phyloP scores from a whole-genome alignment of 2,888 invertebrate species.

The Tortrix viridana region DNA sequence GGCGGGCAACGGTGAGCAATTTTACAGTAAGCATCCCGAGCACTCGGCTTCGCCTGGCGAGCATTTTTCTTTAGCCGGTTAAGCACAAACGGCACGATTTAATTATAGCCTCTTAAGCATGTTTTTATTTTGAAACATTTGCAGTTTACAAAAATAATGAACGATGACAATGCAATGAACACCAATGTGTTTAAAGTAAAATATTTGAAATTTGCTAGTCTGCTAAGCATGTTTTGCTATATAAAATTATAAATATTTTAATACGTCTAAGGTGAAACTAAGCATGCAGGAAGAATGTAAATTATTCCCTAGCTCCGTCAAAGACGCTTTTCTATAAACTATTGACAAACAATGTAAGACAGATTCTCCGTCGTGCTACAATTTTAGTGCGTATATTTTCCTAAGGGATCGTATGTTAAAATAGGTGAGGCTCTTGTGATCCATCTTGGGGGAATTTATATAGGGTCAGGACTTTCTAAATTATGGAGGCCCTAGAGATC shows the following conservation, averaged over 20 bases:
- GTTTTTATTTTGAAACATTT: no score
- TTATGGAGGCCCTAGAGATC: slow-evolving; percentile 15
- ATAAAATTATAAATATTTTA: no score
- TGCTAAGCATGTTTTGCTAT: no score
- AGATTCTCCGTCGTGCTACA: not conserved
- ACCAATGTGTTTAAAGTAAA: no score
- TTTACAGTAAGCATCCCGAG: slow-evolving; percentile 80
- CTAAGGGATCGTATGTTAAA: slow-evolving; percentile 9
- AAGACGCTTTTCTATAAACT: slow-evolving; percentile 19
- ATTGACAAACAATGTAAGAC: slow-evolving; percentile 16
- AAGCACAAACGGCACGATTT: not conserved
- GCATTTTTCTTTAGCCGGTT: slow-evolving; percentile 4
- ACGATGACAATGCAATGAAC: no score
- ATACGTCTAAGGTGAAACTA: no score
- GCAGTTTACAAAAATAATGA: no score
- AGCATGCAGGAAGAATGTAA: slow-evolving; percentile 1
- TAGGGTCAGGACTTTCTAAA: slow-evolving; percentile 20
- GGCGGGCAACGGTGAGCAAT: slow-evolving; percentile 80
- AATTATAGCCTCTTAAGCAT: no score
- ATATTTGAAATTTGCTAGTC: no score
- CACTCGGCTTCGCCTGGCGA: slow-evolving; percentile 49
- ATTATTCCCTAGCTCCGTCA: slow-evolving; percentile 5
- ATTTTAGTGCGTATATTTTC: slow-evolving; percentile 27
- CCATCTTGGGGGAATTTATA: slow-evolving; percentile 25
- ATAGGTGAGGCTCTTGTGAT: slow-evolving; percentile 19